These are phyloP conservation scores for Drosophila algonquin DNA, from an alignment of 2,888 invertebrate species.

Conservation along the genomic window DNA sequence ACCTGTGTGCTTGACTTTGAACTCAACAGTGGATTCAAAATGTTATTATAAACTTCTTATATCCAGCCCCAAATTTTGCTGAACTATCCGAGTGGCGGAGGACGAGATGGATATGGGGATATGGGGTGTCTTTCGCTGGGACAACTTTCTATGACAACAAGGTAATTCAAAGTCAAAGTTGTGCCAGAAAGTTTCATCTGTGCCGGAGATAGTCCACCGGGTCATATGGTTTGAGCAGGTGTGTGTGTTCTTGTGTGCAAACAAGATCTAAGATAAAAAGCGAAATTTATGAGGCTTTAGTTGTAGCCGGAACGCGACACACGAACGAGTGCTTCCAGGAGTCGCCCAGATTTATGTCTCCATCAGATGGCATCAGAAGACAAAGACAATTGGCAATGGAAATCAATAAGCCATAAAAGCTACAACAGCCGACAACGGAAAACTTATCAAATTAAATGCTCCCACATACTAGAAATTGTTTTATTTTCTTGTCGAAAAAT, in stretches of 20 bases:
- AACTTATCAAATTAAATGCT: conserved; percentile 67
- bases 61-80: not conserved
- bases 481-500: conserved; percentile 7
- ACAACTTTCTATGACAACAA: conserved; percentile 54
- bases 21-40: conserved; percentile 37
- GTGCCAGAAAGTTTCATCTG: conserved; percentile 59
- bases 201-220: conserved; percentile 10
- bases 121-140: conserved; percentile 7
- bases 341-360: conserved; percentile 67
- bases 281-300: conserved; percentile 21
- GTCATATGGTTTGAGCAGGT: not conserved
- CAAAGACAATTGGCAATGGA: conserved; percentile 54
- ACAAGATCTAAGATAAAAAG: conserved; percentile 17
- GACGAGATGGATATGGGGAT: not conserved
- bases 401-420: conserved; percentile 75
- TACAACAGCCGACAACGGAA: conserved; percentile 32
- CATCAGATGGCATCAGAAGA: conserved; percentile 36
- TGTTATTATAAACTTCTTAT: conserved; percentile 71
- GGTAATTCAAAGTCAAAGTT: conserved; percentile 58
- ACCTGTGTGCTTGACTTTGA: conserved; percentile 2
- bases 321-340: conserved; percentile 41
- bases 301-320: not conserved
- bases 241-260: conserved; percentile 21
- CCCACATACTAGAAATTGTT: conserved; percentile 45
- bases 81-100: not conserved